These are phyloP conservation scores for Palythoa caribaeorum DNA, from an alignment of 92 coral and sea anemone genomes.

Conservation along the genomic window DNA sequence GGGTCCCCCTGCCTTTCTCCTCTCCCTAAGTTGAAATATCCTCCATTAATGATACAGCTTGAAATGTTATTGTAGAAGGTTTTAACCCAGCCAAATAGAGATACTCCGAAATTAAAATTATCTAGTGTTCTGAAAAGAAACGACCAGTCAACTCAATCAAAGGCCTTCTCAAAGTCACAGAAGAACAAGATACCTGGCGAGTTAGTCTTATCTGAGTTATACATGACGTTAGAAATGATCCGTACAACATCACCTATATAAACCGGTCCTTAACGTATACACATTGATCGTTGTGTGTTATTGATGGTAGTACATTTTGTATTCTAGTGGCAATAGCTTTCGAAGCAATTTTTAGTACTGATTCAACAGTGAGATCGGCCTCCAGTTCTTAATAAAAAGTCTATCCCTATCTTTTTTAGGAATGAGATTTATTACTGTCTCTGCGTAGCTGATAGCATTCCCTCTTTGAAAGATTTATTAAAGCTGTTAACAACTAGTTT, in stretches of 20 bases:
- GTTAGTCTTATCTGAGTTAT: background rate
- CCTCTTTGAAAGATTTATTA: background rate
- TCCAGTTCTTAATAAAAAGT: slow-evolving; percentile 8
- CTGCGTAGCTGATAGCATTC: background rate
- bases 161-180: slow-evolving; percentile 2
- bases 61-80: slow-evolving; percentile 1
- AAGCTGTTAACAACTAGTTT: background rate
- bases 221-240: slow-evolving; percentile 17
- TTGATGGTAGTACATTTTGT: background rate
- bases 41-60: background rate
- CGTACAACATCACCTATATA: slow-evolving; percentile 22
- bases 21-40: background rate
- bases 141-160: background rate
- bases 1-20: background rate
- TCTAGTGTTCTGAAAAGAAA: background rate
- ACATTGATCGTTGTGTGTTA: slow-evolving; percentile 29
- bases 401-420: background rate
- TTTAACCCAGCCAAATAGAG: background rate
- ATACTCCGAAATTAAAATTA: background rate
- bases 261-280: slow-evolving; percentile 25
- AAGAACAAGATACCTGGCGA: background rate
- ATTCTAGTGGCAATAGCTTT: background rate
- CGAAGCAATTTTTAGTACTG: background rate
- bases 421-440: background rate
- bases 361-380: background rate